phyloP scores from a whole-genome alignment of 2,113 vertebrate species.

The Epinephelus cyanopodus region DNA sequence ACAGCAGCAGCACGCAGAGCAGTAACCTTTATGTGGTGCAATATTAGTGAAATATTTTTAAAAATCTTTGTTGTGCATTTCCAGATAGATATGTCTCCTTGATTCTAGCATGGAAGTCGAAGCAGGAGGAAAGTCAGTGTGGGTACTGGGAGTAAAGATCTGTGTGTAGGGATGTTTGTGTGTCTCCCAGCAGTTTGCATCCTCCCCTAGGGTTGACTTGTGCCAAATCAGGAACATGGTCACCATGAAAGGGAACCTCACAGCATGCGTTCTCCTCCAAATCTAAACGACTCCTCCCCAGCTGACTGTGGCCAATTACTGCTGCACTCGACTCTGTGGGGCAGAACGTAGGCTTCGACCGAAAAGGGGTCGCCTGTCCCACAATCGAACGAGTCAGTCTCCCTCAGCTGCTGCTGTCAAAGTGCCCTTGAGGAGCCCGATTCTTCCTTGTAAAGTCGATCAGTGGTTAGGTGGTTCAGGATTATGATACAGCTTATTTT shows the following conservation, averaged over 20 bases:
- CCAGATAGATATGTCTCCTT: background rate
- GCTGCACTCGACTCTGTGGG: slow-evolving; percentile 12
- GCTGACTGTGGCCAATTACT: slow-evolving; percentile 40
- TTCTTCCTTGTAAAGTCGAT: background rate
- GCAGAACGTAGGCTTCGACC: background rate
- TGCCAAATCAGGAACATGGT: slow-evolving; percentile 58
- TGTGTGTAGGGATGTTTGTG: background rate
- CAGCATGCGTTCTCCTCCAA: slow-evolving; percentile 44
- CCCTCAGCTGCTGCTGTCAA: background rate
- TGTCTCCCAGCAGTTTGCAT: slow-evolving; percentile 52
- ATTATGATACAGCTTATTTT: background rate
- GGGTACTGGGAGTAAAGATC: slow-evolving; percentile 16
- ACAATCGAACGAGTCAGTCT: background rate
- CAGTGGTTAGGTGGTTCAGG: background rate
- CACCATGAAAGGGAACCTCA: slow-evolving; percentile 57
- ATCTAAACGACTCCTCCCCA: slow-evolving; percentile 28
- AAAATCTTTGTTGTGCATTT: background rate
- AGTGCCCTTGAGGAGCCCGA: slow-evolving; percentile 18
- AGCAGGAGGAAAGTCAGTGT: slow-evolving; percentile 17
- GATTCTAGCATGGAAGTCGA: slow-evolving; percentile 18
- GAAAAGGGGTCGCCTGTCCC: slow-evolving; percentile 3
- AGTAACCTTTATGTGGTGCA: background rate
- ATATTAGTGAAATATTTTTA: background rate
- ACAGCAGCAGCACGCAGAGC: background rate
- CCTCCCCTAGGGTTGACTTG: slow-evolving; percentile 31